These are phyloP conservation scores for Zoroaster sp. DNA, from an alignment of 53 echinoderm and acorn worm species.

Conservation along the genomic window DNA sequence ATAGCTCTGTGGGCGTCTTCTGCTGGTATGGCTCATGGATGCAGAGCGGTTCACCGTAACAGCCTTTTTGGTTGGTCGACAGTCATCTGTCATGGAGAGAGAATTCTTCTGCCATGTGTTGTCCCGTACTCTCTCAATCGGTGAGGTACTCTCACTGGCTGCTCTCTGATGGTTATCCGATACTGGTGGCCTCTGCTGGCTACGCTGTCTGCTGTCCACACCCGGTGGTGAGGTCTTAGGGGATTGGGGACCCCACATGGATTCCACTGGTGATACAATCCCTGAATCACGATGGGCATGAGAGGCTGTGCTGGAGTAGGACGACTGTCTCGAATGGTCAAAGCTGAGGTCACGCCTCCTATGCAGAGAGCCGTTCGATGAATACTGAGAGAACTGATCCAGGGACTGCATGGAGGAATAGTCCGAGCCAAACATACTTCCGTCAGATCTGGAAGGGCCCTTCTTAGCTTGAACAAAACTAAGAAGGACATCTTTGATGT, in stretches of 20 bases:
- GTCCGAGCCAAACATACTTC: constrained; percentile 46
- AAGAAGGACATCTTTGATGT: constrained; percentile 16
- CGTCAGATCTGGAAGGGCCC: constrained; percentile 8
- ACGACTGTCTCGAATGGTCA: constrained; percentile 23
- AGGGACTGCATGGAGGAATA: constrained; percentile 26
- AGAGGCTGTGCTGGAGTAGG: constrained; percentile 48
- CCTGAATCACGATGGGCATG: constrained; percentile 51
- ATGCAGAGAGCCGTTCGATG: constrained; percentile 37
- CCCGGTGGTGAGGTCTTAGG: constrained; percentile 54
- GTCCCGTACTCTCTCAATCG: not conserved
- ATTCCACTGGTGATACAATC: constrained; percentile 45
- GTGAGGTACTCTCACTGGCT: not conserved
- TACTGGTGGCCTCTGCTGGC: constrained; percentile 9
- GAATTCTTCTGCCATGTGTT: not conserved
- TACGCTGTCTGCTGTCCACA: constrained; percentile 2
- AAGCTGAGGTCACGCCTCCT: not conserved
- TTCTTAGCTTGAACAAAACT: constrained; percentile 3
- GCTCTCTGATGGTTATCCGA: not conserved
- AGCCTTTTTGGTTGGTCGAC: not conserved
- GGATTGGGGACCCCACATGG: constrained; percentile 34
- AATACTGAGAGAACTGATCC: not conserved
- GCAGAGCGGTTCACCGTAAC: constrained; percentile 4
- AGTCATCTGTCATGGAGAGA: constrained; percentile 14
- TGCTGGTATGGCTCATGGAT: constrained; percentile 15
- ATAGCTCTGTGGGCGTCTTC: not conserved